phyloP scores from a whole-genome alignment of 2,113 vertebrate genomes.

The Lagopus leucura region DNA sequence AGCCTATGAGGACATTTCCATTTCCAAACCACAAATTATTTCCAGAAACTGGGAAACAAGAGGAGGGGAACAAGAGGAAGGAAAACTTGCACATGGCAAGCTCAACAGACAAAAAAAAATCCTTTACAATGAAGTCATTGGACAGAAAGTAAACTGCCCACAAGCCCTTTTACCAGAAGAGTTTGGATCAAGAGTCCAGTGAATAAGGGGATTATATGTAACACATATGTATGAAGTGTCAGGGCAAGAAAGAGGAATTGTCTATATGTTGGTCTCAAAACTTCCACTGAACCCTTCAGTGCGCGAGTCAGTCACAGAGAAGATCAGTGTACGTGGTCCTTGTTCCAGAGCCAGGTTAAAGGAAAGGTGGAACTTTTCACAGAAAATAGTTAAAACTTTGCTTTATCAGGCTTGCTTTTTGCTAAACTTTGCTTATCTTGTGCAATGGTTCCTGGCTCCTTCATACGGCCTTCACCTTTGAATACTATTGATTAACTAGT shows the following conservation, averaged over 20 bases:
- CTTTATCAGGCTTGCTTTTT: constrained; percentile 63
- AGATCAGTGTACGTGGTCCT: not conserved
- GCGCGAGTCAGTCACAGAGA: constrained; percentile 35
- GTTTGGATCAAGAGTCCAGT: constrained; percentile 47
- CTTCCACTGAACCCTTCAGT: constrained; percentile 6
- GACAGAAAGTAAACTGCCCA: constrained; percentile 71
- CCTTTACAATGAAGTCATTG: constrained; percentile 74
- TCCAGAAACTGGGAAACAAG: constrained; percentile 76
- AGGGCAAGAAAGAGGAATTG: constrained; percentile 38
- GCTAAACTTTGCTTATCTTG: constrained; percentile 78
- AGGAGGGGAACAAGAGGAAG: constrained; percentile 72
- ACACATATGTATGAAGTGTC: constrained; percentile 31
- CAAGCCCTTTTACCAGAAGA: constrained; percentile 74
- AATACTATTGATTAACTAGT: constrained; percentile 72
- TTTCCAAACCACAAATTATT: constrained; percentile 80
- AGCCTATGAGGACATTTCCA: constrained; percentile 65
- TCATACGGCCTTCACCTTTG: constrained; percentile 73
- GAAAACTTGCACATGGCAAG: constrained; percentile 71
- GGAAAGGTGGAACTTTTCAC: constrained; percentile 70
- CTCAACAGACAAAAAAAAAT: constrained; percentile 63
- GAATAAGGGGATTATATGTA: constrained; percentile 54
- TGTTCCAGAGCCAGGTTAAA: constrained; percentile 50
- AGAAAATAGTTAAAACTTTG: constrained; percentile 76
- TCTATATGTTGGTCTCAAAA: constrained; percentile 30
- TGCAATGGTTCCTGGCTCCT: constrained; percentile 68